Percentiles rank a stretch among this genome's conserved stretches.
These are phyloP conservation scores for Phyto melanocephala DNA, from an alignment of 2,888 invertebrate species.

Conservation along the genomic window DNA sequence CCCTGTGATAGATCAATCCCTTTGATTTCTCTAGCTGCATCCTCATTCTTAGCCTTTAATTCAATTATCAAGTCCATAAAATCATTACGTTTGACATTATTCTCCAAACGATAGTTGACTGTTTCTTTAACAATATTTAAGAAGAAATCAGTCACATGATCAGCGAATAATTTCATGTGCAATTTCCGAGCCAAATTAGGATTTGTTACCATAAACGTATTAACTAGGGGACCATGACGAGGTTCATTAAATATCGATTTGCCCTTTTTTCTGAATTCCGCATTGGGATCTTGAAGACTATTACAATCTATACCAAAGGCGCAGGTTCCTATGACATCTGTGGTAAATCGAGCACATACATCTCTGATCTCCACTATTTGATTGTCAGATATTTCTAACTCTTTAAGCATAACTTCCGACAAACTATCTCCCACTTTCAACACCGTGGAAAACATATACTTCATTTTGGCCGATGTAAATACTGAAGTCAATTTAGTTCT, in stretches of 20 bases:
- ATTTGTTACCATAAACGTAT: conserved; percentile 55
- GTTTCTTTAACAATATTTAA: conserved; percentile 52
- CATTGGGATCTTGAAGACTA: conserved; percentile 76
- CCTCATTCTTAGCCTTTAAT: conserved; percentile 76
- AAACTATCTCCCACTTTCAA: conserved; percentile 44
- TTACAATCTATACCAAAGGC: conserved; percentile 80
- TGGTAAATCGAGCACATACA: conserved; percentile 78
- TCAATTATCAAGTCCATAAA: conserved; percentile 81
- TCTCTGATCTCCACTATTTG: conserved; percentile 78
- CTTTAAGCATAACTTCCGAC: conserved; percentile 66
- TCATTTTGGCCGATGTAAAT: conserved; percentile 80
- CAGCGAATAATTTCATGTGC: conserved; percentile 53
- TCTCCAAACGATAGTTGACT: conserved; percentile 56
- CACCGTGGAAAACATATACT: conserved; percentile 76
- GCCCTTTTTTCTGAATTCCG: conserved; percentile 73
- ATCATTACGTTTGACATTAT: conserved; percentile 79
- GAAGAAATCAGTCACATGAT: conserved; percentile 77
- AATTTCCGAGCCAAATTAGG: conserved; percentile 62
- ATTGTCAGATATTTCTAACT: conserved; percentile 69
- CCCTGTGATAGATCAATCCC: conserved; percentile 68
- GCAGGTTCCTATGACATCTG: conserved; percentile 80
- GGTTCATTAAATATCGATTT: conserved; percentile 59
- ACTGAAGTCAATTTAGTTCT: conserved; percentile 79
- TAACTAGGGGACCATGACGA: conserved; percentile 51
- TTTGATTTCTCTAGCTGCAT: conserved; percentile 19